Evolutionary conservation across 2,797 vertebrate species (phyloP).

Genomic region (Rhincodon typus): DNA sequence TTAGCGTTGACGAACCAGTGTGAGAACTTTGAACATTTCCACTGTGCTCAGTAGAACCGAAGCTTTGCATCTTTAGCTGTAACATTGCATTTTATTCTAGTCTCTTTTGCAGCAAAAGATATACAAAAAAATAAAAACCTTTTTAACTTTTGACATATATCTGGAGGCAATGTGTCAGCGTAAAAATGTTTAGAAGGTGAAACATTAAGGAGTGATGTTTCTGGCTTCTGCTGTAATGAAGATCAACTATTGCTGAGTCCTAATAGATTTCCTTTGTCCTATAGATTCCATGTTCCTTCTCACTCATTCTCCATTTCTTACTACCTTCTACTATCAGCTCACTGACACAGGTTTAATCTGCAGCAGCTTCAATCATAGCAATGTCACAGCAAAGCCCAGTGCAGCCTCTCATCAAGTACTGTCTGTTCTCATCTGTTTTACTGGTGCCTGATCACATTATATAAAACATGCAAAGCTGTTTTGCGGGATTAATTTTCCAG

Average conservation of each 20-base stretch:
- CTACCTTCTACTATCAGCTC: not conserved
- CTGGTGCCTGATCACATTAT: not conserved
- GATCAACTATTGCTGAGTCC: not conserved
- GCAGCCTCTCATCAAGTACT: not conserved
- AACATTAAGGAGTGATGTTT: not conserved
- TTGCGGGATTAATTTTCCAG: not conserved
- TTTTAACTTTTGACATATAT: conserved; percentile 34
- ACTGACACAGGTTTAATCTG: not conserved
- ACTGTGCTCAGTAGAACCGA: not conserved
- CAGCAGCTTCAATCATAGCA: not conserved
- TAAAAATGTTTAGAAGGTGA: not conserved
- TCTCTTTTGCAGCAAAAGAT: conserved; percentile 30
- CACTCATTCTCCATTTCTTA: not conserved
- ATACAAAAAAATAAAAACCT: conserved; percentile 18
- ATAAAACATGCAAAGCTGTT: not conserved
- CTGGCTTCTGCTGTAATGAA: not conserved
- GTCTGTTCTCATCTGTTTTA: not conserved
- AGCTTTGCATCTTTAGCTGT: conserved; percentile 16
- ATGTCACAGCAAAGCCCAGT: not conserved
- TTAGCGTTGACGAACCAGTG: not conserved
- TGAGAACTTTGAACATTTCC: not conserved
- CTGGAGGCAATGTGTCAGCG: not conserved
- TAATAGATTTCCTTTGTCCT: not conserved
- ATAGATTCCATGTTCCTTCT: not conserved
- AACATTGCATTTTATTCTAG: conserved; percentile 24